Percentiles rank a stretch among this genome's conserved stretches.
Conservation (phyloP, 2,113 vertebrate genomes). For the Perognathus longimembris region DNA sequence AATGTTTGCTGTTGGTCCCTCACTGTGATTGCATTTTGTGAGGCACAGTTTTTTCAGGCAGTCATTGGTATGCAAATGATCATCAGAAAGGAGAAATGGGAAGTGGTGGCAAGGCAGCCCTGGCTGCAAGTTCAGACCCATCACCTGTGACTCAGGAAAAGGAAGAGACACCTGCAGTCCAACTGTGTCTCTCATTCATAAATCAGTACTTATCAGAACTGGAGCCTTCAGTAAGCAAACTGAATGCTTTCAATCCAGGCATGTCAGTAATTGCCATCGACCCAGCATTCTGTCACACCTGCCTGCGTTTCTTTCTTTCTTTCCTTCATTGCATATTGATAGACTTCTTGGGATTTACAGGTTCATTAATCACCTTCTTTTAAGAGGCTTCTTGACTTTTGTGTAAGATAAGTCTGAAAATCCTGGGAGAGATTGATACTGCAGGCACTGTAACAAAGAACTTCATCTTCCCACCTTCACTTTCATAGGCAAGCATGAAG, state of each 20-base stretch:
- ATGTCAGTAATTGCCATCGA: conserved; percentile 65
- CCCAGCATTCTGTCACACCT: neutral
- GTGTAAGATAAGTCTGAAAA: conserved; percentile 55
- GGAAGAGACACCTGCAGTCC: neutral
- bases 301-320: conserved; percentile 73
- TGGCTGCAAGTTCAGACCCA: neutral
- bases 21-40: neutral
- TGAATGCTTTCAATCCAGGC: conserved; percentile 66
- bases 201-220: conserved; percentile 29
- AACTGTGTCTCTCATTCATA: conserved; percentile 13
- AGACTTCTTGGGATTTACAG: conserved; percentile 76
- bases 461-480: conserved; percentile 57
- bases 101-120: neutral
- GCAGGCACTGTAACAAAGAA: conserved; percentile 55
- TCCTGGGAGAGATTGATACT: conserved; percentile 55
- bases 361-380: conserved; percentile 78
- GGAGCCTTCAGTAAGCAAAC: conserved; percentile 63
- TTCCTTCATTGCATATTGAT: conserved; percentile 81
- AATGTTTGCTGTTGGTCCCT: neutral
- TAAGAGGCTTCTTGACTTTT: conserved; percentile 54
- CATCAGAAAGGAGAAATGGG: neutral
- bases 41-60: conserved; percentile 13
- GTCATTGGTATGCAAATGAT: neutral
- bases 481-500: neutral
- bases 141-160: conserved; percentile 59